These are phyloP conservation scores for Anhinga anhinga DNA, from an alignment of 2,113 vertebrate genomes.

Conservation along the genomic window DNA sequence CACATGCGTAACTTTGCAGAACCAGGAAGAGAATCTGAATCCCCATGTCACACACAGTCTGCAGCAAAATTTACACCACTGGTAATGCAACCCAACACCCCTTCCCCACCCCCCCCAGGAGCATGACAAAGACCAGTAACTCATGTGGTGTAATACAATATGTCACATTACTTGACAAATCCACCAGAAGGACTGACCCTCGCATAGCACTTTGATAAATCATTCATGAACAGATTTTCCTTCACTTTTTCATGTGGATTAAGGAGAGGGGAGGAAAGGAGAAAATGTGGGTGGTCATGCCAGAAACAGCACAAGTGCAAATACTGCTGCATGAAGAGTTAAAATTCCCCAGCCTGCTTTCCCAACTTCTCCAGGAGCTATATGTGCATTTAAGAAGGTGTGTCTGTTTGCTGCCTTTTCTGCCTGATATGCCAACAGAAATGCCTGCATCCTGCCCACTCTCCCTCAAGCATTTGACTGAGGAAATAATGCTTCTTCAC, in stretches of 20 bases:
- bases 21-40: slow-evolving; percentile 36
- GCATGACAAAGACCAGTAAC: neutral
- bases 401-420: neutral
- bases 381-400: neutral
- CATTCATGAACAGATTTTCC: neutral
- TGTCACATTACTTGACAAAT: neutral
- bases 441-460: neutral
- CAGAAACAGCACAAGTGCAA: neutral
- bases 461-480: neutral
- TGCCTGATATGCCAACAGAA: fast-evolving
- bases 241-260: slow-evolving; percentile 4
- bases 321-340: neutral
- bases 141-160: neutral
- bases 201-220: neutral
- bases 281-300: neutral
- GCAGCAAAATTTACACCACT: neutral
- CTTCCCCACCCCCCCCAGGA: neutral
- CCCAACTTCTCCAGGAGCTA: neutral
- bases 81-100: neutral
- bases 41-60: neutral
- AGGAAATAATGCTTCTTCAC: neutral
- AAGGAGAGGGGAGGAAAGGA: neutral
- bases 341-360: neutral
- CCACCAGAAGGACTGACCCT: neutral
- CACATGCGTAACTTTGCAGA: neutral